Evolutionary conservation across 2,113 vertebrate genomes (phyloP).

Genomic region (cat (Felis catus)): F.catus_Fca126_mat1.0 CM031420.1:90941501-90942000

Average conservation of each 20-base stretch:
- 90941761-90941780: neutral
- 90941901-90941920: neutral
- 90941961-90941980: neutral
- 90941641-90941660: neutral
- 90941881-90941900: neutral
- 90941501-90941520: neutral
- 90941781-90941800: neutral
- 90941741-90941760: neutral
- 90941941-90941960: neutral
- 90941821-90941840: neutral
- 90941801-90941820: neutral
- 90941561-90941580: neutral
- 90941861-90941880: neutral
- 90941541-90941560: neutral
- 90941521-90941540: neutral
- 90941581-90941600: neutral
- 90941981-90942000: constrained; percentile 4
- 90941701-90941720: neutral
- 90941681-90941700: neutral
- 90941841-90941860: neutral
- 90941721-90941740: neutral
- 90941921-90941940: neutral
- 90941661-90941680: neutral
- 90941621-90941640: neutral
- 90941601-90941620: neutral